These are phyloP conservation scores for Myotis davidii DNA, from an alignment of 2,113 vertebrate species.

Conservation along the genomic window DNA sequence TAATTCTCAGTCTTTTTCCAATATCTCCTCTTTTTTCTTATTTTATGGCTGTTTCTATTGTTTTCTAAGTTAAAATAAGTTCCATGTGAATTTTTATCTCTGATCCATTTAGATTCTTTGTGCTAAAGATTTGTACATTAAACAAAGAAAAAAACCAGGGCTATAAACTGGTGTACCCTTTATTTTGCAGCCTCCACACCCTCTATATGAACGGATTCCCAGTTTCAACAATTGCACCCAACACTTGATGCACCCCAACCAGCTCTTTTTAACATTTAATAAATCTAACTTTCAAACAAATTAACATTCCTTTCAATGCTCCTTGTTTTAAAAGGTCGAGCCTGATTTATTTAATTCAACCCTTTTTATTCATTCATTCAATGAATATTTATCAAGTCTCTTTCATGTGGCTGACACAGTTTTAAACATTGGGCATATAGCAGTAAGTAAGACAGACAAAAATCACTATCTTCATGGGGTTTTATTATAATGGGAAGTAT, in stretches of 20 bases:
- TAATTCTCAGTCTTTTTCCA: background rate
- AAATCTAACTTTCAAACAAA: slow-evolving; percentile 57
- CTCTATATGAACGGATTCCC: background rate
- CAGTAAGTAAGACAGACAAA: background rate
- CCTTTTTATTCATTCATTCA: slow-evolving; percentile 34
- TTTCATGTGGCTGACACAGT: background rate
- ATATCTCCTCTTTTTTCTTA: slow-evolving; percentile 25
- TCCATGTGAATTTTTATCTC: slow-evolving; percentile 40
- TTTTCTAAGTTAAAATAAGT: slow-evolving; percentile 68
- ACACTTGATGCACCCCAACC: background rate
- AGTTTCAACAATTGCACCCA: background rate
- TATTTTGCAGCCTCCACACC: background rate
- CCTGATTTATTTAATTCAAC: slow-evolving; percentile 27
- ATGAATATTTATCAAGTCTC: slow-evolving; percentile 66
- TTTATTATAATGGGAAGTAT: slow-evolving; percentile 44
- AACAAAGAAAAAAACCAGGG: background rate
- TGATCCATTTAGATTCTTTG: slow-evolving; percentile 26
- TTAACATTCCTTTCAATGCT: slow-evolving; percentile 32
- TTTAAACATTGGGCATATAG: background rate
- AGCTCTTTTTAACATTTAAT: slow-evolving; percentile 39
- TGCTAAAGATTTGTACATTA: background rate
- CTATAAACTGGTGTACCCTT: background rate
- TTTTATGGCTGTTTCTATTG: slow-evolving; percentile 21
- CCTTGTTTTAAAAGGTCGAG: slow-evolving; percentile 58
- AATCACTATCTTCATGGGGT: background rate